Percentiles rank a stretch among this genome's conserved stretches.
phyloP scores from a whole-genome alignment of 1,140 invertebrate species.

The Papilio xuthus region DNA sequence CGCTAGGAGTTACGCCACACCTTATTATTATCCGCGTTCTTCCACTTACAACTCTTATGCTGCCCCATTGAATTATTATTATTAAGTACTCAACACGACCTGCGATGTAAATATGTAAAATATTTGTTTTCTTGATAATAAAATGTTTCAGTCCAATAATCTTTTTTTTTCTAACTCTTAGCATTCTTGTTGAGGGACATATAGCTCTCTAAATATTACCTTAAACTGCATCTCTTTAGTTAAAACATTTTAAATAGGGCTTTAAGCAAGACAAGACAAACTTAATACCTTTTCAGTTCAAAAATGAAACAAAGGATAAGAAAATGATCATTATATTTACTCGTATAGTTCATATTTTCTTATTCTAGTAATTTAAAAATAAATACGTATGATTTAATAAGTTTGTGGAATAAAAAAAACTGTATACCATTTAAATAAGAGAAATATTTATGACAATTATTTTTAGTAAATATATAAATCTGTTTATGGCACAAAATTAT shows the following conservation, averaged over 20 bases:
- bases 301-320: background rate
- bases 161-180: background rate
- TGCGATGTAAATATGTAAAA: constrained; percentile 17
- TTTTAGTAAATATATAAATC: background rate
- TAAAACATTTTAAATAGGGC: too few species aligned
- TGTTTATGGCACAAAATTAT: background rate
- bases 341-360: background rate
- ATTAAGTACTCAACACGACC: background rate
- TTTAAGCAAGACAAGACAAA: too few species aligned
- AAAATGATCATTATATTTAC: background rate
- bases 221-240: too few species aligned
- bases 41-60: constrained; percentile 27
- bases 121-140: background rate
- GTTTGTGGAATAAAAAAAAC: background rate
- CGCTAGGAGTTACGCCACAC: constrained; percentile 3
- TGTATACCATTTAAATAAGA: background rate
- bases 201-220: too few species aligned
- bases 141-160: background rate
- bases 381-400: background rate
- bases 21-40: constrained; percentile 27
- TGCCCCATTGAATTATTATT: constrained; percentile 37
- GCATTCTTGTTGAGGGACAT: too few species aligned
- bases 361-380: background rate
- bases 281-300: background rate
- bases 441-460: too few species aligned